Evolutionary conservation across 1,140 invertebrate genomes (phyloP).

Genomic region (Aphis craccivora): DNA sequence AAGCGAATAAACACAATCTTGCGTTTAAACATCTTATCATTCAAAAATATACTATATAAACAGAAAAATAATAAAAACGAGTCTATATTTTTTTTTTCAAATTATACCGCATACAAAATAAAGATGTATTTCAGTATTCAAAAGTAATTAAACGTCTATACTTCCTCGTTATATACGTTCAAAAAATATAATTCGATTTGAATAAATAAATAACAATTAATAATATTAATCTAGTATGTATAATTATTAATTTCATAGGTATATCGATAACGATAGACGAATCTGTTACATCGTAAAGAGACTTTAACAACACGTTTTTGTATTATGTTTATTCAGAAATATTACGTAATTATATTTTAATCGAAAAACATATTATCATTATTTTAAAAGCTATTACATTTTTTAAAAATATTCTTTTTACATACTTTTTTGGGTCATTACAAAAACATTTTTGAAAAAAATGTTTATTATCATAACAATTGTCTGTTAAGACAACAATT

Average conservation of each 20-base stretch:
- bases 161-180: too few relatives aligned
- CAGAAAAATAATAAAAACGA: neutral
- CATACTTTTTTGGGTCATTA: neutral
- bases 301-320: neutral
- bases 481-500: neutral
- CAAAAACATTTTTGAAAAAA: too few relatives aligned
- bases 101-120: neutral
- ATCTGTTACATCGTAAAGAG: neutral
- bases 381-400: neutral
- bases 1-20: neutral
- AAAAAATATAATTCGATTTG: neutral
- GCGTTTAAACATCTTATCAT: neutral
- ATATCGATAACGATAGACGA: too few relatives aligned
- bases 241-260: neutral
- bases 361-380: neutral
- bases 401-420: neutral
- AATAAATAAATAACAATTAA: neutral
- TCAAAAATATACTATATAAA: neutral
- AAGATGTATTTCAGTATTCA: neutral
- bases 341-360: neutral
- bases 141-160: neutral
- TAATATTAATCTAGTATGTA: neutral
- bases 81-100: neutral
- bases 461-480: too few relatives aligned
- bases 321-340: neutral